Percentiles rank a stretch among this genome's conserved stretches.
These are phyloP conservation scores for Temnothorax rugatulus DNA, from an alignment of 2,888 invertebrate species.

Conservation along the genomic window DNA sequence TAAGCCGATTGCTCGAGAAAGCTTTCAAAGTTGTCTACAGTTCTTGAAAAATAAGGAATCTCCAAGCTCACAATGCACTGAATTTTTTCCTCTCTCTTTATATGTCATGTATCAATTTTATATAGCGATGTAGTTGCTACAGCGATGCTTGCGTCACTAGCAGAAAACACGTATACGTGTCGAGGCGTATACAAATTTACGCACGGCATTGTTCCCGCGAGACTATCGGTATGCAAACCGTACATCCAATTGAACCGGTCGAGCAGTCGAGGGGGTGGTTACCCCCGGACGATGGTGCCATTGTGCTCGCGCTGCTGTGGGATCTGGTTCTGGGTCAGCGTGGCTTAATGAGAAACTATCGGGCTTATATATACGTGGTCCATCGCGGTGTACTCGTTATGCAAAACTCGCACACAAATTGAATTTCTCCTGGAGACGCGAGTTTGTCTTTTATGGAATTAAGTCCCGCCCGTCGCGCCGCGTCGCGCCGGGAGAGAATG, in stretches of 20 bases:
- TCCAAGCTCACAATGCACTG: neutral
- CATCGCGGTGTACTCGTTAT: conserved; percentile 60
- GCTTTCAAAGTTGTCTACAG: neutral
- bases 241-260: conserved; percentile 72
- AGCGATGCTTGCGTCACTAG: conserved; percentile 22
- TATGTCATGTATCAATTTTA: conserved; percentile 21
- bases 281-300: conserved; percentile 59
- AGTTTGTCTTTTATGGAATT: conserved; percentile 54
- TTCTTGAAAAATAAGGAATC: conserved; percentile 4
- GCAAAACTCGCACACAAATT: conserved; percentile 54
- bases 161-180: conserved; percentile 24
- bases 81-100: neutral
- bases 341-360: conserved; percentile 73
- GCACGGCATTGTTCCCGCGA: conserved; percentile 63
- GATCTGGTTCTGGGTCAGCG: conserved; percentile 72
- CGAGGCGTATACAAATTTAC: conserved; percentile 41
- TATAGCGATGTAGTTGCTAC: neutral
- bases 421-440: conserved; percentile 24
- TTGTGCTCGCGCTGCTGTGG: conserved; percentile 62
- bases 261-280: conserved; percentile 55
- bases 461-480: conserved; percentile 15
- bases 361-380: conserved; percentile 53
- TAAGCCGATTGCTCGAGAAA: neutral
- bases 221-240: conserved; percentile 68
- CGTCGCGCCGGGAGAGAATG: conserved; percentile 3